These are phyloP conservation scores for Sebastes steindachneri DNA, from an alignment of 2,797 vertebrate genomes.

Conservation along the genomic window DNA sequence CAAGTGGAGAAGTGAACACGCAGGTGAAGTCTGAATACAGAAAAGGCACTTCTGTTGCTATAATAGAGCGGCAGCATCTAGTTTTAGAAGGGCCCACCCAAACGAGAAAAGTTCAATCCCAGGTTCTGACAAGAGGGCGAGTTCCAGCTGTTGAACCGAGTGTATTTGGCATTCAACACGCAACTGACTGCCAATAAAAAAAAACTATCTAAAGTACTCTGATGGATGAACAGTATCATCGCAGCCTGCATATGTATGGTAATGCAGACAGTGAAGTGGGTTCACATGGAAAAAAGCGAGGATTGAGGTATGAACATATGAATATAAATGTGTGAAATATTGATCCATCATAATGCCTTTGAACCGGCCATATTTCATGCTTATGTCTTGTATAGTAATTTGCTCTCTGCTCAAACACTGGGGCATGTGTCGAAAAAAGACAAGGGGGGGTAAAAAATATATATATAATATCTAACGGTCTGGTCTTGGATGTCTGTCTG, in stretches of 20 bases:
- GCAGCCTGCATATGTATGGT: conserved; percentile 54
- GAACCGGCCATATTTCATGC: conserved; percentile 65
- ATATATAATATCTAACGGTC: conserved; percentile 48
- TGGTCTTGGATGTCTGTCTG: conserved; percentile 59
- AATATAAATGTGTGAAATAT: conserved; percentile 82
- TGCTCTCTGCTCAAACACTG: conserved; percentile 63
- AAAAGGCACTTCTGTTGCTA: conserved; percentile 46
- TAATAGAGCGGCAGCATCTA: conserved; percentile 34
- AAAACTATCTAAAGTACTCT: conserved; percentile 38
- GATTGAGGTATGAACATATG: conserved; percentile 69
- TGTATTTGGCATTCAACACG: conserved; percentile 53
- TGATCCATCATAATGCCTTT: conserved; percentile 74
- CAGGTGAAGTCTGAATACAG: conserved; percentile 45
- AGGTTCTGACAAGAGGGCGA: conserved; percentile 39
- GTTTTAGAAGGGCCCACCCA: conserved; percentile 36
- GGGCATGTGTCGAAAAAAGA: conserved; percentile 65
- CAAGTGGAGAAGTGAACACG: conserved; percentile 14
- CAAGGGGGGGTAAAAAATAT: conserved; percentile 7
- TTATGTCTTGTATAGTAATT: conserved; percentile 72
- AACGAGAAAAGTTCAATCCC: conserved; percentile 46
- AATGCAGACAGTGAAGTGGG: conserved; percentile 62
- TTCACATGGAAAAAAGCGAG: conserved; percentile 31
- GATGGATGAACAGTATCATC: conserved; percentile 49
- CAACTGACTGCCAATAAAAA: conserved; percentile 43
- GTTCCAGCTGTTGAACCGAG: conserved; percentile 35